phyloP scores from a whole-genome alignment of 1,140 invertebrate genomes.

The Procambarus clarkii region DNA sequence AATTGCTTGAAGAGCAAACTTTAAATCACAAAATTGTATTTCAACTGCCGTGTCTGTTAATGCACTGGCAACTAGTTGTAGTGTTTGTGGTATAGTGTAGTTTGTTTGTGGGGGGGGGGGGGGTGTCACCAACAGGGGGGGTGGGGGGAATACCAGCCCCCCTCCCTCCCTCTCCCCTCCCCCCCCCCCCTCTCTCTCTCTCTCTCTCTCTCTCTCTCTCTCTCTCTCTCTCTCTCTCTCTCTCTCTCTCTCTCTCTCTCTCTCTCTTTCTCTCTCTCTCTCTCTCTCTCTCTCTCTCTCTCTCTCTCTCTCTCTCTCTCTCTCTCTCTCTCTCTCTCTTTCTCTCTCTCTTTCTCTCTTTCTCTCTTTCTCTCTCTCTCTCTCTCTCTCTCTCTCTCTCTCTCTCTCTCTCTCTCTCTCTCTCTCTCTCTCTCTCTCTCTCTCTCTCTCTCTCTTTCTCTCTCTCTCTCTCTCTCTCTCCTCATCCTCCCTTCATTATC shows the following conservation, averaged over 20 bases:
- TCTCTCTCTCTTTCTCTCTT: neutral
- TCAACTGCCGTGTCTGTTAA: too few relatives aligned
- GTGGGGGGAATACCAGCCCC: too few relatives aligned
- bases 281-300: neutral
- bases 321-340: neutral
- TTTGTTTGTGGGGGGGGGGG: too few relatives aligned
- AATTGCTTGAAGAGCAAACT: too few relatives aligned
- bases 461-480: too few relatives aligned
- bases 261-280: conserved; percentile 1
- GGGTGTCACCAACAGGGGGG: too few relatives aligned
- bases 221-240: neutral
- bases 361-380: neutral
- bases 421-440: neutral
- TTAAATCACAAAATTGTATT: too few relatives aligned
- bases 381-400: neutral
- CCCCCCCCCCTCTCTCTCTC: neutral
- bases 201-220: neutral
- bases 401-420: neutral
- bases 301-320: neutral
- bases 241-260: neutral
- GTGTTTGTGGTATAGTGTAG: too few relatives aligned
- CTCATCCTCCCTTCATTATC: neutral
- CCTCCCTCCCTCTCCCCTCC: neutral
- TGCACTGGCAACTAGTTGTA: too few relatives aligned
- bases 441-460: neutral